Evolutionary conservation across 2,888 invertebrate genomes (phyloP), one percentile per base, ranked within the genome.

Genomic region (Quadriops clusia): DNA sequence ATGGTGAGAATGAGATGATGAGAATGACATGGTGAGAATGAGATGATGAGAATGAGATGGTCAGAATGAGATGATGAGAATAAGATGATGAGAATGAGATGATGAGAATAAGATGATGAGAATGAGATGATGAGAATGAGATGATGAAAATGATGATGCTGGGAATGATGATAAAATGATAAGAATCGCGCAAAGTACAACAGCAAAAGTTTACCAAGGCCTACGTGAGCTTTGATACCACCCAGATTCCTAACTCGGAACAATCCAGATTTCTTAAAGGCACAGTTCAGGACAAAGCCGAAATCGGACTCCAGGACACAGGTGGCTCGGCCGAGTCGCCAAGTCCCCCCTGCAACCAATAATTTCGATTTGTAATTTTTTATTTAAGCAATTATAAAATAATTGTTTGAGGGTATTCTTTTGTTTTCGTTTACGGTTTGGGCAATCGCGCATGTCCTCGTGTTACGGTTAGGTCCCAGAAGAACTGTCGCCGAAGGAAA

Each of bases 161-260:
- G 33, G 9, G 23, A 31, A 10, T 23, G 17, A 24, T 37, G 38
- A 39, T 24, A 28, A 33, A 22, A 28, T 36, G 28, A 31, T 29
- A 17, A 28, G 32, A 38, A 38, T 30, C 36, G 36, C 33, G 33
- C 27, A 29, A 29, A 35, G 34, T 24, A 28, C 27, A 33, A 32
- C 31, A 33, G 16, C 30, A 10, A 36, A 33, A 41, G 41, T 71
- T 80, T 75, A 86, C 86, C 86, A 68, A 86, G 71, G 63, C 86
- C 85, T 58, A 86, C 77, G 67, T 84, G 85, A 54, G 86, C 84
- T 67, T 87, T 87, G 58, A 87, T 67, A 49, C 87, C 87, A 58
- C 89, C 89, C 51, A 89, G 76, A 64, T 87, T 87, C 65, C 87
- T 72, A 51, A 89, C 81, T 56, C 89, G 76, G 72, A 89, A 87